Evolutionary conservation across 2,888 invertebrate species (phyloP).

Genomic region (Lasioglossum malachurum): DNA sequence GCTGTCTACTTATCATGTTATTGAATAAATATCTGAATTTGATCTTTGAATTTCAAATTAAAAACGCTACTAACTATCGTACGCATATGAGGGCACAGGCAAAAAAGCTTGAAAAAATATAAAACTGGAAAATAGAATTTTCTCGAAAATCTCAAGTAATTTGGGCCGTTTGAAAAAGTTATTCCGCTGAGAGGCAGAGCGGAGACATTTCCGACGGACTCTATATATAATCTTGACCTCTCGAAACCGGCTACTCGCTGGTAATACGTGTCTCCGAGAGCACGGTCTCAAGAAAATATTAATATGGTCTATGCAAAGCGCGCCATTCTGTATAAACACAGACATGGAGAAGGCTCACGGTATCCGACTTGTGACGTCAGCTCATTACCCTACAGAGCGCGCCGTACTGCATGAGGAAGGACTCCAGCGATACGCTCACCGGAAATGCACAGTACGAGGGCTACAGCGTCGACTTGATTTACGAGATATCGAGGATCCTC

Average conservation of each 20-base stretch:
- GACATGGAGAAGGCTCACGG: background rate
- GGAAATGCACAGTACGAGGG: conserved; percentile 98
- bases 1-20: no score
- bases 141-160: background rate
- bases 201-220: background rate
- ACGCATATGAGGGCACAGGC: background rate
- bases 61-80: background rate
- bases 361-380: conserved; percentile 42
- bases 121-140: background rate
- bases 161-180: background rate
- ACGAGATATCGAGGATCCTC: conserved; percentile 94
- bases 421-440: conserved; percentile 92
- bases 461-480: conserved; percentile 97
- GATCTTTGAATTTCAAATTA: background rate
- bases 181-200: background rate
- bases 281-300: background rate
- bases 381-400: conserved; percentile 89
- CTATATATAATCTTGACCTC: background rate
- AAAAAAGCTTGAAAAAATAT: background rate
- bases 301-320: background rate
- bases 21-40: no score
- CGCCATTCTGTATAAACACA: background rate
- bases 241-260: background rate
- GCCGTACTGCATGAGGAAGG: conserved; percentile 98
- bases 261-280: background rate